Conservation (phyloP, 2,113 vertebrate species). For the Ceratotherium simum region DNA sequence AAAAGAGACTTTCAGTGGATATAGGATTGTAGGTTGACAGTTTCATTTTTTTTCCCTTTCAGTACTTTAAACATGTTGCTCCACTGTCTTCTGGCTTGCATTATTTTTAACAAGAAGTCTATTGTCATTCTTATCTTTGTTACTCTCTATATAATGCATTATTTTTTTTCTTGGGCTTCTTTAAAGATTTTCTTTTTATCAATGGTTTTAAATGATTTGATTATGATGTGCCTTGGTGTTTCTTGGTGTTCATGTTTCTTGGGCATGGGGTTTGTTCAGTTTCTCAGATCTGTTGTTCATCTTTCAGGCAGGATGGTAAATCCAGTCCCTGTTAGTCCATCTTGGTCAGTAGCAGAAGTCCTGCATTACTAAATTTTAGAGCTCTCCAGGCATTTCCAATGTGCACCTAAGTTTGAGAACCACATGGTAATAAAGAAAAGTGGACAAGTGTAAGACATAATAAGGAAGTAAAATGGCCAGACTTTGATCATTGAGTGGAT, state of each 20-base stretch:
- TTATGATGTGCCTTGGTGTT: neutral
- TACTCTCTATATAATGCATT: neutral
- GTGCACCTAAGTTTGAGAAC: neutral
- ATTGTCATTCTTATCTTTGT: neutral
- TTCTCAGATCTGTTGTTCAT: neutral
- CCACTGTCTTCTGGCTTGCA: neutral
- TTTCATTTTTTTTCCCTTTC: neutral
- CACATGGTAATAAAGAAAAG: neutral
- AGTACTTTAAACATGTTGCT: neutral
- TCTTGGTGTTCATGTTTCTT: neutral
- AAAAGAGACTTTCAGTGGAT: neutral
- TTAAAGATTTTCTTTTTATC: neutral
- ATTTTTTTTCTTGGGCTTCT: neutral
- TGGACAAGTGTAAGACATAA: neutral
- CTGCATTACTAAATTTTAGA: neutral
- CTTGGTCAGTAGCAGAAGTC: neutral
- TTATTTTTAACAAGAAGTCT: neutral
- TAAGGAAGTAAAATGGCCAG: neutral
- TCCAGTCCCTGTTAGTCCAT: neutral
- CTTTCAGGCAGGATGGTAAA: neutral
- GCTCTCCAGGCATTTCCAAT: neutral
- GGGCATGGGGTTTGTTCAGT: neutral
- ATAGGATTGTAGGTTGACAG: neutral
- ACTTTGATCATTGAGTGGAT: neutral
- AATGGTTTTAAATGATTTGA: neutral